Evolutionary conservation across 2,888 invertebrate genomes (phyloP), one percentile per base, ranked within the genome.

Genomic region (Lapara coniferarum): DNA sequence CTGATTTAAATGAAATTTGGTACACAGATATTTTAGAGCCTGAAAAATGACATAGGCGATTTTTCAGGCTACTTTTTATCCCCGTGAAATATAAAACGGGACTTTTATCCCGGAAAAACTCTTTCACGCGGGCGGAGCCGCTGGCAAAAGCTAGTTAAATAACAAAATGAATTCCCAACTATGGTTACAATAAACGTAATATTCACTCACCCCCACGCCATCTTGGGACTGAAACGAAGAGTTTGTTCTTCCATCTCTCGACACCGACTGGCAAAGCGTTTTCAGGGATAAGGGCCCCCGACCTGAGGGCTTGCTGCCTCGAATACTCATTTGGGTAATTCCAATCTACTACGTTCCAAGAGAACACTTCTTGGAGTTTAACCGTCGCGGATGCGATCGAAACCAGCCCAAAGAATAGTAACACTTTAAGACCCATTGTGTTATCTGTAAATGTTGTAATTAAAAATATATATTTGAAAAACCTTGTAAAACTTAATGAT

Each of bases 231-330:
- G 96, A 95, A 37, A 98, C 95, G 85, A 97, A 98, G n/a, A 98
- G 92, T 77, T 97, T 97, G 82, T 97, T 96, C 73, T 94, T 94
- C 96, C 96, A 97, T 71, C 97, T 92, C 85, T 98, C 97, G 46
- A 98, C 95, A 25, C 97, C 98, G 0, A 97, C 97, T 0, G 97
- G 97, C 1, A 97, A 90, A 68, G 95, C 97, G 83, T 97, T 97
- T 82, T 96, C 96, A 0, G 97, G 97, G 12, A 96, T 94, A 75
- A 95, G 96, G 66, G 95, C 95, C 7, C 96, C 96, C 0, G 94
- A 94, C 55, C 94, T 85, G 10, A 97, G 87, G 0, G 96, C 97
- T 72, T 95, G 93, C 74, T 95, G 94, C 79, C 95, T 95, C 10
- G 95, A 89, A 67, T 91, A 89, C 25, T 95, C 90, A 74, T 95